Conservation (phyloP, 1,140 invertebrate species). For the Fopius arisanus region DNA sequence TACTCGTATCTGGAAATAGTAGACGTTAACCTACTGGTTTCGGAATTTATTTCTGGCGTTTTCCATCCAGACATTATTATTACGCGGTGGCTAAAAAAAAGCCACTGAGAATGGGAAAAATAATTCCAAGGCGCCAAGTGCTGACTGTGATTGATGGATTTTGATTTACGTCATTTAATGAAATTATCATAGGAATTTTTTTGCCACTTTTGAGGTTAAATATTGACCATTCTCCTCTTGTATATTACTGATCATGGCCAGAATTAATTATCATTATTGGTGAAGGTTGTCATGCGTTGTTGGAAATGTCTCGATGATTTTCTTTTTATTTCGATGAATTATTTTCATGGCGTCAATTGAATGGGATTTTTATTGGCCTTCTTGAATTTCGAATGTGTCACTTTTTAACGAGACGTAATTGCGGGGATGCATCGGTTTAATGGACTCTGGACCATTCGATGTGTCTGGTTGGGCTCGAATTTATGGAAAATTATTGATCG, state of each 20-base stretch:
- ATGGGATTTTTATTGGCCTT: neutral
- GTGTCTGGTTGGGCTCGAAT: too few species aligned
- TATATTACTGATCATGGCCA: neutral
- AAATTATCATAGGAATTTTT: neutral
- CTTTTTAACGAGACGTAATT: neutral
- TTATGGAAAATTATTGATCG: neutral
- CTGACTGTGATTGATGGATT: neutral
- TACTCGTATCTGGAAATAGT: conserved; percentile 19
- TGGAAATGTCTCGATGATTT: neutral
- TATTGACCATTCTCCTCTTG: neutral
- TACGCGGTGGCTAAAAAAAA: too few species aligned
- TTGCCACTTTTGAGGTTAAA: conserved; percentile 3
- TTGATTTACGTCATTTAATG: neutral
- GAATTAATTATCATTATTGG: neutral
- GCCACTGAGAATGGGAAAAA: conserved; percentile 13
- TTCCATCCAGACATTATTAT: neutral
- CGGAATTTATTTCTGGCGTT: conserved; percentile 4
- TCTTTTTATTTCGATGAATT: neutral
- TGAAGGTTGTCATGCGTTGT: neutral
- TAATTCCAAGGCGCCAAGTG: neutral
- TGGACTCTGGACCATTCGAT: too few species aligned
- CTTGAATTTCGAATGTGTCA: neutral
- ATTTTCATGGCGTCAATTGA: neutral
- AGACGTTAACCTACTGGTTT: neutral
- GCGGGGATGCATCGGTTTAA: neutral